Conservation (phyloP, 92 coral and sea anemone species). For the Muricea muricata region DNA sequence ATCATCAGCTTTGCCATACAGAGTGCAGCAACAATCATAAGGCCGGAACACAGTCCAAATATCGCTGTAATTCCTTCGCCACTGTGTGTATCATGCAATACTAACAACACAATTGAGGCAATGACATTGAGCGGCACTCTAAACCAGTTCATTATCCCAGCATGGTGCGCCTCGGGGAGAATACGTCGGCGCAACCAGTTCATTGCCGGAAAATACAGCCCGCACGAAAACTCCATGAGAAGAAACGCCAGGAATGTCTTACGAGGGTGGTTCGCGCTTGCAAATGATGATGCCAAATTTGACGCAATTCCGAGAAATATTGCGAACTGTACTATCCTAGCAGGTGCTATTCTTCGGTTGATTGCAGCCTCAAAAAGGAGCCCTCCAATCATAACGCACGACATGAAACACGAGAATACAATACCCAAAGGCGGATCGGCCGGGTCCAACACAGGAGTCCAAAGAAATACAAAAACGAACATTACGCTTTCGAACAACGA, state of each 20-base stretch:
- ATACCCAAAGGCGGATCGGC: conserved; percentile 93
- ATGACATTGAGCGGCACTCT: conserved; percentile 91
- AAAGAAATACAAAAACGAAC: conserved; percentile 95
- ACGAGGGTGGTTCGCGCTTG: conserved; percentile 90
- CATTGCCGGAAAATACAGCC: conserved; percentile 97
- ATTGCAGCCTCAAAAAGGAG: conserved; percentile 74
- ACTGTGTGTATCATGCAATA: conserved; percentile 96
- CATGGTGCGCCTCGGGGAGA: conserved; percentile 97
- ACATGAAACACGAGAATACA: conserved; percentile 92
- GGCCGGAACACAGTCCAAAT: conserved; percentile 85
- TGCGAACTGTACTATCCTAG: conserved; percentile 72
- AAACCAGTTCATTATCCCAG: conserved; percentile 99
- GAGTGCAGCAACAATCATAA: conserved; percentile 80
- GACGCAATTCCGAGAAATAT: conserved; percentile 77
- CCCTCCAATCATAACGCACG: conserved; percentile 91
- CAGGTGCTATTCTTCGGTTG: conserved; percentile 73
- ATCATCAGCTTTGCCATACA: conserved; percentile 71
- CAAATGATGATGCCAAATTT: conserved; percentile 86
- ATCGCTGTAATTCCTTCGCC: conserved; percentile 94
- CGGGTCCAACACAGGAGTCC: conserved; percentile 98
- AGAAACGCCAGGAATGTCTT: conserved; percentile 87
- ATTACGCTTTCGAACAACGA: conserved; percentile 95
- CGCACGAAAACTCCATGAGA: conserved; percentile 88
- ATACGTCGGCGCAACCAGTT: conserved; percentile 92
- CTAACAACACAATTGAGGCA: conserved; percentile 92